A percentile compares a stretch with the other conserved stretches of the same genome.
These are phyloP conservation scores for Calcarius lapponicus DNA, from an alignment of 2,797 vertebrate species.

Conservation along the genomic window DNA sequence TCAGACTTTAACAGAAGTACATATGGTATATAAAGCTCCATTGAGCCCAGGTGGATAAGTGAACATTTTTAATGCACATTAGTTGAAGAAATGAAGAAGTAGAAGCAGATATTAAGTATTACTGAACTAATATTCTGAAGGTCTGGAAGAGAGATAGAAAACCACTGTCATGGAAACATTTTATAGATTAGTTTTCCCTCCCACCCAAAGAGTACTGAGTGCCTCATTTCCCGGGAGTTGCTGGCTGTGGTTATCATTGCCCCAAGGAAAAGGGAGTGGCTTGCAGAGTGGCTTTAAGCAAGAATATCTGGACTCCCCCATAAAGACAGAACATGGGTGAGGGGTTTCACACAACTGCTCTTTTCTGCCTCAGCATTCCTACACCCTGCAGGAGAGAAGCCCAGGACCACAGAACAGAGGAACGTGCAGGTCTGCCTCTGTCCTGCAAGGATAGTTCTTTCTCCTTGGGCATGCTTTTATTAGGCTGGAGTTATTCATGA, in stretches of 20 bases:
- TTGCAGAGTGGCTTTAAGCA: not conserved
- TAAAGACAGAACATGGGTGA: not conserved
- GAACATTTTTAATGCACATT: conserved; percentile 25
- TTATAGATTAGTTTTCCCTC: not conserved
- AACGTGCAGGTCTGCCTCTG: not conserved
- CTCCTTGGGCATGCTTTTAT: not conserved
- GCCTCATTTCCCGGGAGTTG: not conserved
- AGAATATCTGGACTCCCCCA: not conserved
- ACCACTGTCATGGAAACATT: not conserved
- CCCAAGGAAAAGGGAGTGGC: not conserved
- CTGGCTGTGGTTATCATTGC: not conserved
- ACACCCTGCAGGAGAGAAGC: not conserved
- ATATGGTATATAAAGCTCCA: not conserved
- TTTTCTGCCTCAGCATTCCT: not conserved
- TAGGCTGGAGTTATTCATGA: not conserved
- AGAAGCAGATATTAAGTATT: not conserved
- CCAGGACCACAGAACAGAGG: not conserved
- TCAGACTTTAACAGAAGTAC: conserved; percentile 31
- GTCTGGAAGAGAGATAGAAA: not conserved
- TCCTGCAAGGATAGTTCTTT: not conserved
- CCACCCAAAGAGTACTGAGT: not conserved
- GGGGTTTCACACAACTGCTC: not conserved
- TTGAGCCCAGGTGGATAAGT: conserved; percentile 12
- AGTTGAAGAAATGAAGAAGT: not conserved
- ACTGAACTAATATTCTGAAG: not conserved